Conservation (phyloP, 1,140 invertebrate species). For the Sycophaga agraensis region DNA sequence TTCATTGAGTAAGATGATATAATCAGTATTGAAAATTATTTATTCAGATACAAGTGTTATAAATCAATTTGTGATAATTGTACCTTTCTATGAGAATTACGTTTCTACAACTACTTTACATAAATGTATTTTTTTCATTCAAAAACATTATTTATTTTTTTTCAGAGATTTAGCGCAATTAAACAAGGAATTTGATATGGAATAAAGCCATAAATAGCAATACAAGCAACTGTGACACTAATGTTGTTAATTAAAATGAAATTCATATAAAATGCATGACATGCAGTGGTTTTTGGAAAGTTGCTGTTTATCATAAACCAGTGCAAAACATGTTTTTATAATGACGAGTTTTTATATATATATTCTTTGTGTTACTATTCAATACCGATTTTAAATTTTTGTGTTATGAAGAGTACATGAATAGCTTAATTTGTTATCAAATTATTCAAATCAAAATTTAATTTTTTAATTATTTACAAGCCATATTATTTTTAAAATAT, state of each 20-base stretch:
- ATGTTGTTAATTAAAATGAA: constrained; percentile 20
- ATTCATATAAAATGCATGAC: constrained; percentile 19
- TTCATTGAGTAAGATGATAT: no score
- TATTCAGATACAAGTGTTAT: no score
- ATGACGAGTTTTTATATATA: constrained; percentile 3
- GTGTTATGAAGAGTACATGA: background rate
- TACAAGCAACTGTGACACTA: constrained; percentile 14
- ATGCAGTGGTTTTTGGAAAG: constrained; percentile 18
- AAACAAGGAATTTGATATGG: constrained; percentile 67
- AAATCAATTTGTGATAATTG: no score
- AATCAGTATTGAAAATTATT: no score
- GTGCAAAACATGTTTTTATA: constrained; percentile 20
- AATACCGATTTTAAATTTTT: background rate
- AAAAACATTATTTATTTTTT: constrained; percentile 28
- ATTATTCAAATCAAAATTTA: background rate
- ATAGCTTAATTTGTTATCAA: constrained; percentile 3
- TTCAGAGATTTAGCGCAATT: constrained; percentile 64
- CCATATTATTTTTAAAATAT: constrained; percentile 22
- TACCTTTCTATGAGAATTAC: no score
- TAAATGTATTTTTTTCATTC: no score
- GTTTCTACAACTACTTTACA: no score
- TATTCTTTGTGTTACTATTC: background rate
- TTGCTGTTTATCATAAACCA: constrained; percentile 24
- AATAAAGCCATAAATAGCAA: constrained; percentile 39
- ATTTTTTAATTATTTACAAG: background rate